Percentiles rank a stretch among this genome's conserved stretches.
Evolutionary conservation across 2,113 vertebrate genomes (phyloP).

Genomic region (Pantherophis guttatus): DNA sequence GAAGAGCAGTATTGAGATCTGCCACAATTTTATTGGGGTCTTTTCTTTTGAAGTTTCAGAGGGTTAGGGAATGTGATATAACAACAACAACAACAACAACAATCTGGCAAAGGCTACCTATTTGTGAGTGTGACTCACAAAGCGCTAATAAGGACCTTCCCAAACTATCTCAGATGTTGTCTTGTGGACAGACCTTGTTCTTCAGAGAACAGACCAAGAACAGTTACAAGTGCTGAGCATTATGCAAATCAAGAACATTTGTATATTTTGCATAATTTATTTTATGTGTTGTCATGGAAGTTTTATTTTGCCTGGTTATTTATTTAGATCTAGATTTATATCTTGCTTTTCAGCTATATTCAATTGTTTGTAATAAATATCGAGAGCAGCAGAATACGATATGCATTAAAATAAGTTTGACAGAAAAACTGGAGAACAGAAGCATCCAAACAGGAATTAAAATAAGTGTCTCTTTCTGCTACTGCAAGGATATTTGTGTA

Average conservation of each 20-base stretch:
- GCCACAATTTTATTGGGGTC: not conserved
- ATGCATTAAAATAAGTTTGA: not conserved
- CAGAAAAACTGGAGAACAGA: not conserved
- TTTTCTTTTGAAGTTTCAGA: rapidly evolving
- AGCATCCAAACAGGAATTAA: not conserved
- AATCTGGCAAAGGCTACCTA: not conserved
- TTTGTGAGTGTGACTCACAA: not conserved
- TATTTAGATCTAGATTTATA: not conserved
- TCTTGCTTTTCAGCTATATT: not conserved
- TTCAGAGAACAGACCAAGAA: not conserved
- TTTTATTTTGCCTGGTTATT: not conserved
- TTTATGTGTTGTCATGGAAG: not conserved
- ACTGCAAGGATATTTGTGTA: not conserved
- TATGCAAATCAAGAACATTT: not conserved
- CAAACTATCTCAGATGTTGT: not conserved
- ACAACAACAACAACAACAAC: too few species aligned
- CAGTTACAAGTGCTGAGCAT: not conserved
- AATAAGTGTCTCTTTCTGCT: not conserved
- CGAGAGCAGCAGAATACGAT: not conserved
- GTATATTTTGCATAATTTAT: not conserved
- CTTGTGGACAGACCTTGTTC: not conserved
- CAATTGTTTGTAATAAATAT: not conserved
- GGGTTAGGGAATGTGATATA: not conserved
- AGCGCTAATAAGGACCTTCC: rapidly evolving
- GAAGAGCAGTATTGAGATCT: not conserved